Evolutionary conservation across 2,888 invertebrate genomes (phyloP), one percentile per base, ranked within the genome.

Genomic region (Gastrophysa polygoni): DNA sequence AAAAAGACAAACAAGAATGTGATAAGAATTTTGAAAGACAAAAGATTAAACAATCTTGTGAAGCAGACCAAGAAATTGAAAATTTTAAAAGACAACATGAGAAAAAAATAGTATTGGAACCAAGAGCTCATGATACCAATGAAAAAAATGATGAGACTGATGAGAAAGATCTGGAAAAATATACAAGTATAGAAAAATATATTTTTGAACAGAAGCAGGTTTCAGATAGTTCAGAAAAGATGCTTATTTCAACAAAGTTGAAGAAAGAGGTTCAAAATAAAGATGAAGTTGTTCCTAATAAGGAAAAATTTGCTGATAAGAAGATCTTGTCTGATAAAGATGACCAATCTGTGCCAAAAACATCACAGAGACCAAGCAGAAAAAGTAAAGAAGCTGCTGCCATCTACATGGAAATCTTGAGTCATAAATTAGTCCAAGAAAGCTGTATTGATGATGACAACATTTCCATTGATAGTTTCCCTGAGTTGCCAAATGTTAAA

Each of bases 321-420:
- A 64, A 28, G 16, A 52, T 59, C 50, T 43, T 34, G 17, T n/a
- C 28, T 38, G 43, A 56, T 21, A 65, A 63, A 57, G 58, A 61
- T n/a, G 57, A 55, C 38, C 28, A 17, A 7, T 28, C 38, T 7
- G 34, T 48, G 16, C 54, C 58, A 10, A 54, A 51, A 56, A 51
- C 32, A 11, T 54, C 63, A 8, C 69, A 68, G 43, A 60, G 90
- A 43, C 89, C 89, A 0, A 84, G 87, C 8, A 83, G 91, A 32
- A 91, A 90, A 78, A 90, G 90, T 0, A 91, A 91, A 78, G 90
- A 90, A 80, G 90, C 90, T 20, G 91, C 91, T 1, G 86, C 90
- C 6, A 85, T 90, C 57, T 90, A 89, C 69, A 88, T 91, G 88
- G 90, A 90, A 73, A 86, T 91, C 66, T 83, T 91, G 50, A 89